These are phyloP conservation scores for Neotoma lepida DNA, from an alignment of 2,113 vertebrate species.

Conservation along the genomic window DNA sequence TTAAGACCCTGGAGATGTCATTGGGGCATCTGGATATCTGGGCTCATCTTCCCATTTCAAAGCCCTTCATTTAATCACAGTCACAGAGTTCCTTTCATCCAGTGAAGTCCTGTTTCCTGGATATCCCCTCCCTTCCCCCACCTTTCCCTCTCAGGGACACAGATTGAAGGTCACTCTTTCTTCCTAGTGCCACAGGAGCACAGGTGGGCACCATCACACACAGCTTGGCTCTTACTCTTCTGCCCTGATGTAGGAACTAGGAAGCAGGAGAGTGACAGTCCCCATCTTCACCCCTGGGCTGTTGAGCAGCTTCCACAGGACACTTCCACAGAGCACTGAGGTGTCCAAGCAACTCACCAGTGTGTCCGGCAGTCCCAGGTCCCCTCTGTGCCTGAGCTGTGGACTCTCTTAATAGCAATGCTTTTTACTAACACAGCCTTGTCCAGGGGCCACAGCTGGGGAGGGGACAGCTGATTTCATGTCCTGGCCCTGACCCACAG, in stretches of 20 bases:
- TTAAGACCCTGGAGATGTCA: neutral
- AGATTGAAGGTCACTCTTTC: neutral
- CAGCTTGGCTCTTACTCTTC: neutral
- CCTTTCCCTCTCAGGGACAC: neutral
- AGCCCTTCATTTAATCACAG: neutral
- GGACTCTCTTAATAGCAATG: neutral
- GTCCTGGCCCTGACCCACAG: neutral
- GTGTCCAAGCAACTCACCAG: neutral
- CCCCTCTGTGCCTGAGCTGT: neutral
- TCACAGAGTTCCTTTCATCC: neutral
- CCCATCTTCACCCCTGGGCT: neutral
- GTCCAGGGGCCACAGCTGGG: neutral
- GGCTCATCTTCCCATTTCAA: neutral
- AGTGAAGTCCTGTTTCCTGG: too few relatives aligned
- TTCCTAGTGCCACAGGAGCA: neutral
- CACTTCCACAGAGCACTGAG: neutral
- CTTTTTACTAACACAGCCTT: neutral
- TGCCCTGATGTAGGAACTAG: neutral
- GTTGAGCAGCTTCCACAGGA: neutral
- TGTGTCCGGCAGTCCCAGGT: neutral
- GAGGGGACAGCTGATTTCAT: neutral
- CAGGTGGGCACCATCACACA: neutral
- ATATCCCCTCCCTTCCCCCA: fast-evolving
- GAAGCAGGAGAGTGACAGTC: neutral
- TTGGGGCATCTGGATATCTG: neutral